Conservation (phyloP, 2,113 vertebrate genomes). For the Pipa parva region DNA sequence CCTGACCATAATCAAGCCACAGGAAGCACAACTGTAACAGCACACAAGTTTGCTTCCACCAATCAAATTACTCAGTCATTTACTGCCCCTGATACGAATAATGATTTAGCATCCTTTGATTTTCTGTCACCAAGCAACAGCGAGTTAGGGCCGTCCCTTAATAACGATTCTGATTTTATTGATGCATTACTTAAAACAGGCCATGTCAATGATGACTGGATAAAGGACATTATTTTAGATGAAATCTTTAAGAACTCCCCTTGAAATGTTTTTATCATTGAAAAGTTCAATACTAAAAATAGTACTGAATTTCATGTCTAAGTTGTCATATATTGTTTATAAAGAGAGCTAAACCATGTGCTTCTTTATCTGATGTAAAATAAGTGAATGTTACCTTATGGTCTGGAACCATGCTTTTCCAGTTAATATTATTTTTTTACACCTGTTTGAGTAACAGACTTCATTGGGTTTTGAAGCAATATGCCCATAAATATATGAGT, state of each 20-base stretch:
- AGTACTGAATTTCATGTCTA: no score
- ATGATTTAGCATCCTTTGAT: slow-evolving; percentile 78
- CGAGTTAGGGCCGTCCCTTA: slow-evolving; percentile 83
- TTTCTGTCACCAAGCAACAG: slow-evolving; percentile 85
- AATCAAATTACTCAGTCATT: slow-evolving; percentile 65
- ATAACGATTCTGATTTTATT: slow-evolving; percentile 92
- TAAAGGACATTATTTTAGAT: slow-evolving; percentile 97
- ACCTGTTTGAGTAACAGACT: no score
- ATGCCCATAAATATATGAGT: no score
- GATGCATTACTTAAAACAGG: slow-evolving; percentile 94
- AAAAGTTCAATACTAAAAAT: no score
- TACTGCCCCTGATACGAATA: slow-evolving; percentile 69
- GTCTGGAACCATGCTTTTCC: no score
- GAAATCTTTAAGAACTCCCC: slow-evolving; percentile 90
- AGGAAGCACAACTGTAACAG: slow-evolving; percentile 60
- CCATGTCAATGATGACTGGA: slow-evolving; percentile 94
- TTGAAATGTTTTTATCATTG: slow-evolving; percentile 54
- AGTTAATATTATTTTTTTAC: no score
- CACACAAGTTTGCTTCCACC: slow-evolving; percentile 64
- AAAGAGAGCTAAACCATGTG: no score
- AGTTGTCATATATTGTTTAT: no score
- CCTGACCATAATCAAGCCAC: slow-evolving; percentile 55
- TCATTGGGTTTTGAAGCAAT: no score
- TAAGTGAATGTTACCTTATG: no score
- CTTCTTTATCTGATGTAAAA: no score